These are phyloP conservation scores for Engraulis encrasicolus DNA, from an alignment of 2,113 vertebrate genomes.

Conservation along the genomic window DNA sequence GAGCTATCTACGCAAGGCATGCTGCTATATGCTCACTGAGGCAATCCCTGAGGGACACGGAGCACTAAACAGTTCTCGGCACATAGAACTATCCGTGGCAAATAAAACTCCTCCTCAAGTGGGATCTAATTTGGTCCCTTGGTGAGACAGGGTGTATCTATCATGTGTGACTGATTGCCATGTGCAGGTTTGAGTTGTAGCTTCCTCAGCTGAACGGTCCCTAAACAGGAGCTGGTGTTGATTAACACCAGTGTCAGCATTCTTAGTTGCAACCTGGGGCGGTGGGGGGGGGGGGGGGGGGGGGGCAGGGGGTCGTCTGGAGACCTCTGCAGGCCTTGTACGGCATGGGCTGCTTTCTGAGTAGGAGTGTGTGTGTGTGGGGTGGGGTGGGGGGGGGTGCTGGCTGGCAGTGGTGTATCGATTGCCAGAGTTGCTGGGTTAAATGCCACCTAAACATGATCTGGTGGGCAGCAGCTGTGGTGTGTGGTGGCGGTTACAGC, in stretches of 20 bases:
- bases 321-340: conserved; percentile 61
- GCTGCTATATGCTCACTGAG: not conserved
- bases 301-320: not conserved
- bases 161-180: not conserved
- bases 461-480: conserved; percentile 58
- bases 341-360: conserved; percentile 53
- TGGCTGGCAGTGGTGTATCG: conserved; percentile 65
- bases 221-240: conserved; percentile 50
- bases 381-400: too few species aligned
- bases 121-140: not conserved
- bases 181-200: not conserved
- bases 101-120: not conserved
- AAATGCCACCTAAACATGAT: conserved; percentile 53
- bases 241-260: conserved; percentile 69
- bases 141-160: not conserved
- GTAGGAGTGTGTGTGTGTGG: too few species aligned
- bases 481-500: too few species aligned
- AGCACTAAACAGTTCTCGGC: too few species aligned
- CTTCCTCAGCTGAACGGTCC: not conserved
- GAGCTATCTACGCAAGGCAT: not conserved
- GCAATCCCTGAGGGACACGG: too few species aligned
- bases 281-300: too few species aligned
- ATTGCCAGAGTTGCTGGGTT: conserved; percentile 44
- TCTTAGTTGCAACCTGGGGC: conserved; percentile 53
- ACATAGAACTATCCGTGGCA: too few species aligned